Evolutionary conservation across 2,113 vertebrate genomes (phyloP).

Genomic region (Lycocorax pyrrhopterus): DNA sequence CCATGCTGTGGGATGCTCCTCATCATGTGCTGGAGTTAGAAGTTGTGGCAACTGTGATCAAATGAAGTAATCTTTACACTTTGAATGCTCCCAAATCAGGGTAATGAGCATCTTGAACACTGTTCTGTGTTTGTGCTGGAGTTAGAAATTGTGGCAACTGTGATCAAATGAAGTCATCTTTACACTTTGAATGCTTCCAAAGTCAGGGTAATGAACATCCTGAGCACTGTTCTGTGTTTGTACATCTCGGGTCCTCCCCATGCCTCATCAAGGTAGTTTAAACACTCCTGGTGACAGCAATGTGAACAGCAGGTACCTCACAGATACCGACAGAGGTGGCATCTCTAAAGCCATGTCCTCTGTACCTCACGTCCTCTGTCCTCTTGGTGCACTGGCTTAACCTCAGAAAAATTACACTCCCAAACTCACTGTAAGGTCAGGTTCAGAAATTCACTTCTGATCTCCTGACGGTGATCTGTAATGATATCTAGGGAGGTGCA

Average conservation of each 20-base stretch:
- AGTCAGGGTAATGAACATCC: not conserved
- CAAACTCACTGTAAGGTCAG: not conserved
- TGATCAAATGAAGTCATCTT: not conserved
- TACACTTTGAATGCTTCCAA: not conserved
- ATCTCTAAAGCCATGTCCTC: not conserved
- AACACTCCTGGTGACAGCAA: not conserved
- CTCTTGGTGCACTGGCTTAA: not conserved
- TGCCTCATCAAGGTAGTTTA: not conserved
- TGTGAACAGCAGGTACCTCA: not conserved
- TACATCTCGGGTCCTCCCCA: not conserved
- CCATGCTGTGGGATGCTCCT: not conserved
- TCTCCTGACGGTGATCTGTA: not conserved
- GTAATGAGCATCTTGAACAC: not conserved
- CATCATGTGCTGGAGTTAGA: not conserved
- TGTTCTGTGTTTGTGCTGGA: not conserved
- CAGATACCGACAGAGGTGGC: not conserved
- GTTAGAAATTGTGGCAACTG: not conserved
- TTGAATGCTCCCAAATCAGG: not conserved
- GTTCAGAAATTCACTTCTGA: not conserved
- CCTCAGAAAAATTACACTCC: not conserved
- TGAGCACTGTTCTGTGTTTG: not conserved
- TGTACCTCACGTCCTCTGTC: rapidly evolving
- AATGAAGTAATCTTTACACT: not conserved
- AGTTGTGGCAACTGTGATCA: not conserved
- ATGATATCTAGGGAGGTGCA: not conserved